Percentiles rank a stretch among this genome's conserved stretches.
These are phyloP conservation scores for Chondrosia reniformis DNA, from an alignment of 37 sponge, comb jelly and placozoan species.

Conservation along the genomic window DNA sequence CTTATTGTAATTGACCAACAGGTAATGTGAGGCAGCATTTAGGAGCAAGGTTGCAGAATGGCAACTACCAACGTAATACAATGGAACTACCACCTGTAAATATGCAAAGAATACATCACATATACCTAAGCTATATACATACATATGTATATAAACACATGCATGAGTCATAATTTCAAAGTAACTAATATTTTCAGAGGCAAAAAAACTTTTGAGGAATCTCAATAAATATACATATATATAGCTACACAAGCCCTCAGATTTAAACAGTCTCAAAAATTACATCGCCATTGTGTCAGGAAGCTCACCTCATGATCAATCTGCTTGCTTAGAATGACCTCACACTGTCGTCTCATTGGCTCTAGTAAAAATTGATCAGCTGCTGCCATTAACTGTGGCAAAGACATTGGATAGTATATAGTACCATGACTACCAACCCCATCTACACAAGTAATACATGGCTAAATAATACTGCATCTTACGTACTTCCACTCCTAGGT, in stretches of 20 bases:
- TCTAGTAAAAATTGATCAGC: conserved; percentile 72
- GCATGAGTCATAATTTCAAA: too few relatives aligned
- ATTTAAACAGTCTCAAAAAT: too few relatives aligned
- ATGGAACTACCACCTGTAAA: conserved; percentile 60
- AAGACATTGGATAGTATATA: neutral
- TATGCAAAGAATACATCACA: neutral
- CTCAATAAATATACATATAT: too few relatives aligned
- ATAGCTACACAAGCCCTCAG: too few relatives aligned
- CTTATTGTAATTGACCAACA: conserved; percentile 46
- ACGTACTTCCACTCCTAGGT: conserved; percentile 61
- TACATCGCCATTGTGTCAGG: too few relatives aligned
- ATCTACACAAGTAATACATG: neutral
- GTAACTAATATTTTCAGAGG: too few relatives aligned
- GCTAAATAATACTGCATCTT: neutral
- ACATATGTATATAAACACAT: neutral
- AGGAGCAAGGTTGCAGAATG: conserved; percentile 38
- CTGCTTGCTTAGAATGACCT: conserved; percentile 53
- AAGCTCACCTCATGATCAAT: conserved; percentile 63
- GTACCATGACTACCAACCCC: neutral
- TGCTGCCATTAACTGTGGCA: conserved; percentile 44
- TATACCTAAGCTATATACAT: neutral
- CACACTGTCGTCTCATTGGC: conserved; percentile 70
- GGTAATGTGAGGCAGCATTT: conserved; percentile 24
- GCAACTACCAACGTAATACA: conserved; percentile 46
- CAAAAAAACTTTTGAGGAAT: too few relatives aligned